Conservation (phyloP, 2,888 invertebrate genomes). For the Argynnis bischoffii region DNA sequence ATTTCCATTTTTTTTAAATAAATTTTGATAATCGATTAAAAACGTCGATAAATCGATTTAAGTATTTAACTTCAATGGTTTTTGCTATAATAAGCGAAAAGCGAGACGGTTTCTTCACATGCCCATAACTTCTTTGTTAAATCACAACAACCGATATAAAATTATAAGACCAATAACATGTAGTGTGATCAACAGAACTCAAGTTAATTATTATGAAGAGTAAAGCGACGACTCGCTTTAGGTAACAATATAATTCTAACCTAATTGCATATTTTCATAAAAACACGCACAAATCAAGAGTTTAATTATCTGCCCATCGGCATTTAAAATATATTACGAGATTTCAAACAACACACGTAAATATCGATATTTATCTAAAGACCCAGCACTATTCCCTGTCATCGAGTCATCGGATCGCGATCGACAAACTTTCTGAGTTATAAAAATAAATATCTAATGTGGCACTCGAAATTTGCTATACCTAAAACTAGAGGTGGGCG, state of each 20-base stretch:
- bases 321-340: slow-evolving; percentile 76
- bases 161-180: slow-evolving; percentile 47
- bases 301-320: slow-evolving; percentile 67
- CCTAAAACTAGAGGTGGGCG: slow-evolving; percentile 36
- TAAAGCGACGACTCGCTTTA: slow-evolving; percentile 60
- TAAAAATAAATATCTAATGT: slow-evolving; percentile 71
- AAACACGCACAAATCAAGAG: slow-evolving; percentile 73
- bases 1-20: neutral
- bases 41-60: slow-evolving; percentile 2
- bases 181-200: slow-evolving; percentile 41
- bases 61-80: slow-evolving; percentile 1
- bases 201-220: slow-evolving; percentile 41
- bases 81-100: slow-evolving; percentile 28
- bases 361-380: slow-evolving; percentile 62
- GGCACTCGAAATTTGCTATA: slow-evolving; percentile 65
- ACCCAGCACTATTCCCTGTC: slow-evolving; percentile 69
- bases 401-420: slow-evolving; percentile 54
- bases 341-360: slow-evolving; percentile 79
- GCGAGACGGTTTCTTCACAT: slow-evolving; percentile 43
- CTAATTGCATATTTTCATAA: slow-evolving; percentile 77
- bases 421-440: slow-evolving; percentile 54
- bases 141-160: slow-evolving; percentile 46
- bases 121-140: slow-evolving; percentile 37
- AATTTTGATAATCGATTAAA: slow-evolving; percentile 8
- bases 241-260: slow-evolving; percentile 72